Base-by-base conservation (phyloP, 2,888 invertebrate species). In the Plagiodera versicolora region DNA sequence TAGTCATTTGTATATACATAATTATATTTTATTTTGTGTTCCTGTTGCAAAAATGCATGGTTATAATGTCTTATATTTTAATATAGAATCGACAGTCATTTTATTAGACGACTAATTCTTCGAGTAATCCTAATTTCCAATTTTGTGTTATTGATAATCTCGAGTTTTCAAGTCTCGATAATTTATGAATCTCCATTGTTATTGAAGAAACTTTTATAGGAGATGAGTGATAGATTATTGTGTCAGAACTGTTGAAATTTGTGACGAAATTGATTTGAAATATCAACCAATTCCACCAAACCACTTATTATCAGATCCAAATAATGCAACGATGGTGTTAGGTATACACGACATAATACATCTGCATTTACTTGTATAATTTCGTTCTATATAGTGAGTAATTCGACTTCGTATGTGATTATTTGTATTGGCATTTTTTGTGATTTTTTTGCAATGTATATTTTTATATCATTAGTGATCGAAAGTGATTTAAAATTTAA, bases 401-500 rank as follows among this genome's bases (percentile, higher is more conserved):
- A 49, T 55, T 61, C 30, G 49, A 58, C 54, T 56, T 64, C 44
- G 19, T 53, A 53, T 67, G 63, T 60, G 63, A 60, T 60, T 63
- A 57, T 55, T 56, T 56, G 60, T 63, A 58, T 63, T 63, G 50
- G 59, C 63, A 60, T 63, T 62, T 46, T 58, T 57, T 63, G 60
- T 60, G 60, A 60, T 60, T 63, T 58, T 35, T 65, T 58, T 58
- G 56, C 53, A 56, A 52, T 58, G 56, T 65, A 56, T 49, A 63
- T 63, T 58, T 52, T 63, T 54, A 47, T 48, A 39, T 62, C 28
- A 48, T 66, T 62, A 63, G 67, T 70, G 66, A 68, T 67, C 60
- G 48, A 71, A 69, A 70, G 65, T 70, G 67, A 68, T 65, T 67
- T 63, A 62, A 67, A 70, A 70, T 67, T 66, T 55, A 56, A 54